These are phyloP conservation scores for Lordiphosa mommai DNA, from an alignment of 1,140 invertebrate species.

Conservation along the genomic window DNA sequence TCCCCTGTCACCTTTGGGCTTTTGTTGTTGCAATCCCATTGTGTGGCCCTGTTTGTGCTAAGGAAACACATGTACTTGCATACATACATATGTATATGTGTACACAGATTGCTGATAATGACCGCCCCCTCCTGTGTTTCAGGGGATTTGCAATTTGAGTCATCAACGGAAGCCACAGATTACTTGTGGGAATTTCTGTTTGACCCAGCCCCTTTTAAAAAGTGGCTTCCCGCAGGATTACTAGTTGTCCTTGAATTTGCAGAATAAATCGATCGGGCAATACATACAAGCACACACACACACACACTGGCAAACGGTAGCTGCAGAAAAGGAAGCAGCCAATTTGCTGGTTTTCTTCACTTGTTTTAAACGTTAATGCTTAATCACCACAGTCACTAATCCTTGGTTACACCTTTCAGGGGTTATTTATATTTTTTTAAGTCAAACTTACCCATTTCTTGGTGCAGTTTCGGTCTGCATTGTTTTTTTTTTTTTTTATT, in stretches of 20 bases:
- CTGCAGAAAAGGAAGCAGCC: conserved; percentile 32
- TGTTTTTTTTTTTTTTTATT: conserved; percentile 59
- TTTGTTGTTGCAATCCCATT: conserved; percentile 20
- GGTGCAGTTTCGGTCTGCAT: conserved; percentile 63
- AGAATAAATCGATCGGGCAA: conserved; percentile 74
- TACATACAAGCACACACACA: conserved; percentile 49
- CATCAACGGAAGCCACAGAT: conserved; percentile 27
- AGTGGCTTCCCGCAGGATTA: conserved; percentile 58
- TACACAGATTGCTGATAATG: conserved; percentile 54
- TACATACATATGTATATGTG: conserved; percentile 30
- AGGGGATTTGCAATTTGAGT: conserved; percentile 53
- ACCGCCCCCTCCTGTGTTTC: neutral
- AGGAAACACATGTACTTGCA: conserved; percentile 26
- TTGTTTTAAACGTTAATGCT: neutral
- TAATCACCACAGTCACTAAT: neutral
- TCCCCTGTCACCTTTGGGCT: conserved; percentile 31
- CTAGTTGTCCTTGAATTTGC: conserved; percentile 70
- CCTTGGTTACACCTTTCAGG: conserved; percentile 19
- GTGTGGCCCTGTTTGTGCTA: conserved; percentile 46
- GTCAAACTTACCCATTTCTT: conserved; percentile 73
- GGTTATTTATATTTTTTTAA: conserved; percentile 61
- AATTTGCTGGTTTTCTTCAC: conserved; percentile 6
- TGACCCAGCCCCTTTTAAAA: conserved; percentile 1
- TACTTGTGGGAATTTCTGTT: neutral
- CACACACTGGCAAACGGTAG: conserved; percentile 7